Percentiles rank a stretch among this genome's conserved stretches.
These are phyloP conservation scores for Neoascia interrupta DNA, from an alignment of 2,888 invertebrate genomes.

Conservation along the genomic window DNA sequence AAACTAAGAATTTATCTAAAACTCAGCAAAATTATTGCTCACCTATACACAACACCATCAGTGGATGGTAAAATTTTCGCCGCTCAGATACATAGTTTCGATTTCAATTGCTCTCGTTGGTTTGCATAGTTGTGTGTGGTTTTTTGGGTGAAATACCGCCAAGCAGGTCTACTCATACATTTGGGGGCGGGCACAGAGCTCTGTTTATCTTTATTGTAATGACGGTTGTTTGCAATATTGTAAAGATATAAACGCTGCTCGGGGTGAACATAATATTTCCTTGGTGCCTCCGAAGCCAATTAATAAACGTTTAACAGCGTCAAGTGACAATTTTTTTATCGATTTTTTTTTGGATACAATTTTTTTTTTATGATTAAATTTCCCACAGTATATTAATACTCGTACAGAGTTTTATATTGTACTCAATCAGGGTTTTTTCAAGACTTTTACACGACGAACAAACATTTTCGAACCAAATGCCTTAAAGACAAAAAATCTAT, in stretches of 20 bases:
- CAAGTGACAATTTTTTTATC: background rate
- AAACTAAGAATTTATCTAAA: slow-evolving; percentile 54
- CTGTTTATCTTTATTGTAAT: slow-evolving; percentile 48
- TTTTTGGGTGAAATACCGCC: slow-evolving; percentile 1
- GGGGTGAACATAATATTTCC: slow-evolving; percentile 1
- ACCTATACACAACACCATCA: slow-evolving; percentile 1
- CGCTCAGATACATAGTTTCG: slow-evolving; percentile 14
- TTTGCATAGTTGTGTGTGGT: background rate
- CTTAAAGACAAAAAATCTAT: no score
- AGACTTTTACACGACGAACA: no score
- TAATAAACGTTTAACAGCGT: slow-evolving; percentile 14
- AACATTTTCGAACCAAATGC: no score
- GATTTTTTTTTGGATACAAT: no score
- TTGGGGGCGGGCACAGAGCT: background rate
- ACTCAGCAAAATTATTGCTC: slow-evolving; percentile 11
- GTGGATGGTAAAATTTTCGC: slow-evolving; percentile 10
- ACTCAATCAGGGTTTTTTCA: no score
- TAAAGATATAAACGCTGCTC: slow-evolving; percentile 45
- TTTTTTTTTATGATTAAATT: no score
- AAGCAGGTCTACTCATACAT: slow-evolving; percentile 20
- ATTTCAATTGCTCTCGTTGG: background rate
- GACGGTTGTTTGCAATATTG: slow-evolving; percentile 31
- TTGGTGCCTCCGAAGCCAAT: slow-evolving; percentile 14
- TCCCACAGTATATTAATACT: no score
- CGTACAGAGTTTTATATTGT: no score